phyloP scores from a whole-genome alignment of 1,140 invertebrate species.

The Varroa destructor region DNA sequence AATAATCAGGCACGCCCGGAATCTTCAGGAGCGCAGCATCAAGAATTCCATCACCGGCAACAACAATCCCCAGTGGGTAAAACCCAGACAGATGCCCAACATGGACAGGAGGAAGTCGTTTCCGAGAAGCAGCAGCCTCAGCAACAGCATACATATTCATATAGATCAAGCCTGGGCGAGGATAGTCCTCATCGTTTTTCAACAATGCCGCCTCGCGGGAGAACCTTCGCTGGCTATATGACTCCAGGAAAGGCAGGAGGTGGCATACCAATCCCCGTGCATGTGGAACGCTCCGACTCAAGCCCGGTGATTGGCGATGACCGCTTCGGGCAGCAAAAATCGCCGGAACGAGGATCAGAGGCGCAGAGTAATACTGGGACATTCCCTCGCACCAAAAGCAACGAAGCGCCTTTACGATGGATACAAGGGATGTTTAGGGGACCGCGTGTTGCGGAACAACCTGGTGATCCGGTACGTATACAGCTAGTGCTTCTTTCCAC shows the following conservation, averaged over 20 bases:
- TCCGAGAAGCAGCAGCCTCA: conserved; percentile 37
- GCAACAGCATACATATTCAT: conserved; percentile 36
- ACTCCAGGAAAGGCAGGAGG: neutral
- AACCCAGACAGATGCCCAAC: too few species aligned
- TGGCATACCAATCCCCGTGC: neutral
- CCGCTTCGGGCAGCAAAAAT: conserved; percentile 4
- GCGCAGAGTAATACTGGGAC: neutral
- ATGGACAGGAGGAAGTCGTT: conserved; percentile 33
- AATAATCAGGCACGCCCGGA: too few species aligned
- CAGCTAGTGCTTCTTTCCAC: too few species aligned
- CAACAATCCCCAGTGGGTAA: too few species aligned
- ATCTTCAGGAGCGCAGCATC: too few species aligned
- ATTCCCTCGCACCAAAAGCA: conserved; percentile 30
- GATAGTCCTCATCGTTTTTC: conserved; percentile 10
- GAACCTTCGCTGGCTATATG: conserved; percentile 3
- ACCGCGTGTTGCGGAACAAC: neutral
- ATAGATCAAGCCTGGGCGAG: conserved; percentile 25
- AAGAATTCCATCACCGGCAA: too few species aligned
- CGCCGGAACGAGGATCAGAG: conserved; percentile 21
- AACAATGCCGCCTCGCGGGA: conserved; percentile 13
- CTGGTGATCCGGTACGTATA: conserved; percentile 13
- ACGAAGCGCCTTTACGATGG: conserved; percentile 26
- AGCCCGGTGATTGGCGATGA: conserved; percentile 16
- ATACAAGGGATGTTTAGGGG: neutral
- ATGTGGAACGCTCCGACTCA: conserved; percentile 27